Conservation (phyloP, 1,140 invertebrate species). For the Zaprionus africanus region DNA sequence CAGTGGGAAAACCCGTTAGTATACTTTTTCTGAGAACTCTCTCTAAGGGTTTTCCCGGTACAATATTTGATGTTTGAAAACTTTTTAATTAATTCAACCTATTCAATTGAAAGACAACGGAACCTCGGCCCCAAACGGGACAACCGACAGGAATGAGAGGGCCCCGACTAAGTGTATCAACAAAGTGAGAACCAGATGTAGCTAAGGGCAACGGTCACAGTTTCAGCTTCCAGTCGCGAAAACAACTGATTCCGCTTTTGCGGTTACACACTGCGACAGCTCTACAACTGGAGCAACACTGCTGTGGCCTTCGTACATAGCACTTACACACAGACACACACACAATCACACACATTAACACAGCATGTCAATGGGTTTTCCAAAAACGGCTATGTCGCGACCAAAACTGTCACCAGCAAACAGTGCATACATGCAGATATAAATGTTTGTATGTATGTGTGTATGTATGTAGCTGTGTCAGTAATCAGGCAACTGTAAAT, state of each 20-base stretch:
- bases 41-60: not conserved
- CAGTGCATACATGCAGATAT: not conserved
- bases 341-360: not conserved
- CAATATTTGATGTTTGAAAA: not conserved
- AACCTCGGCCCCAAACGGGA: not conserved
- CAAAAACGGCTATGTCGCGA: conserved; percentile 4
- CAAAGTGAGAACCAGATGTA: not conserved
- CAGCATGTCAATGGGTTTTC: conserved; percentile 6
- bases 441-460: not conserved
- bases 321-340: not conserved
- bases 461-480: not conserved
- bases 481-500: conserved; percentile 24
- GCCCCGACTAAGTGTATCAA: not conserved
- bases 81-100: not conserved
- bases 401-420: conserved; percentile 4
- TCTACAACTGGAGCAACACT: conserved; percentile 2
- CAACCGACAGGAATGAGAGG: not conserved
- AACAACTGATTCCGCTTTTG: conserved; percentile 18
- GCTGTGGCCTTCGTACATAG: conserved; percentile 7
- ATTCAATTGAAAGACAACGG: not conserved
- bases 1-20: not conserved
- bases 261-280: conserved; percentile 24
- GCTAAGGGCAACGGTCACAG: not conserved
- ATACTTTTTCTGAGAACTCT: too few species aligned
- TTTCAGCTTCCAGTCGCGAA: not conserved